These are phyloP conservation scores for Gambusia affinis DNA, from an alignment of 2,113 vertebrate genomes.

Conservation along the genomic window DNA sequence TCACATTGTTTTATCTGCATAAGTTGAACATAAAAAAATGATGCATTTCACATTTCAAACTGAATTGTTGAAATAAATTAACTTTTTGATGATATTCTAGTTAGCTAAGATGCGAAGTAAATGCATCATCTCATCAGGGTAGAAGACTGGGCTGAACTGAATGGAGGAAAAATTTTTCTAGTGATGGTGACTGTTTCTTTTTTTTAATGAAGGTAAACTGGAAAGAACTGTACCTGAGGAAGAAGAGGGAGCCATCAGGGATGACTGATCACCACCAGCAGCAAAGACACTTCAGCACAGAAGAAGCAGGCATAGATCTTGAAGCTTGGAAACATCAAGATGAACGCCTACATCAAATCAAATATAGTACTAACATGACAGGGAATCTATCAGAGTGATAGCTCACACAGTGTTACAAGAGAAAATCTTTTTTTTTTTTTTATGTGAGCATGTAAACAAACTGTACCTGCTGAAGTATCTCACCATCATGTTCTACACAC, in stretches of 20 bases:
- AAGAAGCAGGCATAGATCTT: neutral
- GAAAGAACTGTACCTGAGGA: constrained; percentile 59
- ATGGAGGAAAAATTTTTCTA: neutral
- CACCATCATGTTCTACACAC: too few relatives aligned
- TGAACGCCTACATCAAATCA: neutral
- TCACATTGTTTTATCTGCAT: too few relatives aligned
- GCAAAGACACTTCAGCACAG: neutral
- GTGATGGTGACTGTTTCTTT: constrained; percentile 7
- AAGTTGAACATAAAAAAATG: neutral
- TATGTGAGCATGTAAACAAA: neutral
- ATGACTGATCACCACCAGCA: constrained; percentile 19
- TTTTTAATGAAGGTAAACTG: constrained; percentile 49
- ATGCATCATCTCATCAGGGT: too few relatives aligned
- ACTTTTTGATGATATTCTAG: too few relatives aligned
- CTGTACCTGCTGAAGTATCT: neutral
- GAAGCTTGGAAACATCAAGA: constrained; percentile 3
- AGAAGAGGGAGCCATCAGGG: constrained; percentile 49
- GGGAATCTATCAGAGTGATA: neutral
- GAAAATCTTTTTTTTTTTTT: neutral
- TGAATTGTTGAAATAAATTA: too few relatives aligned
- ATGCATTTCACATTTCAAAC: neutral
- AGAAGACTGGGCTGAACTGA: neutral
- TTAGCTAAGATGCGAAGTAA: too few relatives aligned
- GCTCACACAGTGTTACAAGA: neutral
- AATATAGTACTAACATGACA: neutral